Conservation (phyloP, 2,888 invertebrate genomes). For the Volucella inanis region DNA sequence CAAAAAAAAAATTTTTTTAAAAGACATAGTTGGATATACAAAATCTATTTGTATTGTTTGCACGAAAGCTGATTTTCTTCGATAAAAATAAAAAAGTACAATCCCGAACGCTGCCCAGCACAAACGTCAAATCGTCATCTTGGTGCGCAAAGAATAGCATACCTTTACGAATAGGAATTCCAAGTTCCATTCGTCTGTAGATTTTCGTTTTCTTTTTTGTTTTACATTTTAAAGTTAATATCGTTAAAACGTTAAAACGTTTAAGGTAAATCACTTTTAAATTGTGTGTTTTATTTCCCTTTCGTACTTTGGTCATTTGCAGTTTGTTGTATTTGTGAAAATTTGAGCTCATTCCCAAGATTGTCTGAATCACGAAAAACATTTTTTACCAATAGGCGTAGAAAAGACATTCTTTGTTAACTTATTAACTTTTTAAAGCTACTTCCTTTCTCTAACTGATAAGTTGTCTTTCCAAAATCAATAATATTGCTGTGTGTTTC, state of each 20-base stretch:
- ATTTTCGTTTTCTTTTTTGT: conserved; percentile 58
- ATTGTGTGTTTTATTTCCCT: background rate
- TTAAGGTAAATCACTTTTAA: conserved; percentile 45
- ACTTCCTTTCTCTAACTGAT: background rate
- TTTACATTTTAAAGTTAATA: conserved; percentile 61
- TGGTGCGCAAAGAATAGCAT: conserved; percentile 60
- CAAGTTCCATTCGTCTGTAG: conserved; percentile 27
- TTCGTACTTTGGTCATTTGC: background rate
- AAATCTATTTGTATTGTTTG: too few species aligned
- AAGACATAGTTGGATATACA: too few species aligned
- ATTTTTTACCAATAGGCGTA: background rate
- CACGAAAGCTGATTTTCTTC: too few species aligned
- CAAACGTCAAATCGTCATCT: conserved; percentile 58
- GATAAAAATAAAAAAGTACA: background rate
- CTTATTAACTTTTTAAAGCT: background rate
- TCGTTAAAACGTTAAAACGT: conserved; percentile 24
- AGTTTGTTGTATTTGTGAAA: conserved; percentile 4
- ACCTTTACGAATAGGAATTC: conserved; percentile 28
- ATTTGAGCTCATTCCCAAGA: background rate
- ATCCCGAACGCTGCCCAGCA: conserved; percentile 40
- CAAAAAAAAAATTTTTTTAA: too few species aligned
- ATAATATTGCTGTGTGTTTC: background rate
- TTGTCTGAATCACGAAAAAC: conserved; percentile 26
- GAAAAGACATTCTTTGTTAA: background rate
- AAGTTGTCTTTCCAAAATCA: conserved; percentile 11